Conservation (phyloP, 2,888 invertebrate genomes). For the Byasa hedistus region DNA sequence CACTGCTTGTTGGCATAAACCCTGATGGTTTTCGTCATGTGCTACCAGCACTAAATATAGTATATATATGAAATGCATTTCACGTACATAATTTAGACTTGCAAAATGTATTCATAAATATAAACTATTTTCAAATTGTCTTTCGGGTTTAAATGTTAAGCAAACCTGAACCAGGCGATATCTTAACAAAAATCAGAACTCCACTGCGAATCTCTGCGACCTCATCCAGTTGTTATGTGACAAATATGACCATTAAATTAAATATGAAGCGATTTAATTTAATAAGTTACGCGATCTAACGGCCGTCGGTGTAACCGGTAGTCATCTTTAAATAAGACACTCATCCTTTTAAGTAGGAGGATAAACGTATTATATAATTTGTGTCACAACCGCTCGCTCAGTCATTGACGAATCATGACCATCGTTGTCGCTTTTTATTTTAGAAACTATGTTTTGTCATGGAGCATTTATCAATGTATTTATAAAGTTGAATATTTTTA, state of each 20-base stretch:
- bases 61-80: no score
- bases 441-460: neutral
- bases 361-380: slow-evolving; percentile 15
- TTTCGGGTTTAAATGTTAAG: neutral
- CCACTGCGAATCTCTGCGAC: neutral
- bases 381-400: slow-evolving; percentile 10
- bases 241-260: neutral
- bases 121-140: no score
- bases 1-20: no score
- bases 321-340: slow-evolving; percentile 5
- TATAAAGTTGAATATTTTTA: neutral
- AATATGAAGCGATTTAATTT: neutral
- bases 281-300: neutral
- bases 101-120: no score
- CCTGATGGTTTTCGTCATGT: no score
- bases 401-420: neutral
- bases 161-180: neutral
- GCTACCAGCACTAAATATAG: no score
- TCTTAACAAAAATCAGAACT: neutral
- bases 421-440: neutral
- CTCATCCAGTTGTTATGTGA: neutral
- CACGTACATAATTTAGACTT: no score
- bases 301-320: neutral
- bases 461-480: neutral
- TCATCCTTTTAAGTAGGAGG: slow-evolving; percentile 15